Conservation (phyloP, 2,888 invertebrate genomes). For the Rotaria sp. region DNA sequence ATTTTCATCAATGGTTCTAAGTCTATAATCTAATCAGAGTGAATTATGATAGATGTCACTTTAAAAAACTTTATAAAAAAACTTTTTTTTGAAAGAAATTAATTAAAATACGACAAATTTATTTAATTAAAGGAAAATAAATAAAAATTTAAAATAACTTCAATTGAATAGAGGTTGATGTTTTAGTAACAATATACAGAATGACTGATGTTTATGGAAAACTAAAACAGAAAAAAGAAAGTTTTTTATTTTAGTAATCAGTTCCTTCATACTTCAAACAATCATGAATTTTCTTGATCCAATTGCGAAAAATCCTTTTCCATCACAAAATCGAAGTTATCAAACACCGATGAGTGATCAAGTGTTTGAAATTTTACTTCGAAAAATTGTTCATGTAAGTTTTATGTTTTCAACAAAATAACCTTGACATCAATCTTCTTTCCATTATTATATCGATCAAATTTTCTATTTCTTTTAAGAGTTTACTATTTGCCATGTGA, state of each 20-base stretch:
- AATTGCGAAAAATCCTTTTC: neutral
- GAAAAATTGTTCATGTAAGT: slow-evolving; percentile 20
- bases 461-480: neutral
- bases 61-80: neutral
- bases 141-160: neutral
- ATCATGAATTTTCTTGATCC: neutral
- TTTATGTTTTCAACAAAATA: neutral
- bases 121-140: neutral
- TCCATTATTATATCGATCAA: neutral
- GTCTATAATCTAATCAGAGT: neutral
- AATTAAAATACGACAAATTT: neutral
- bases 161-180: neutral
- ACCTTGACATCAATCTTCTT: neutral
- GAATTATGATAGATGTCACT: neutral
- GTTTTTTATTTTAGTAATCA: neutral
- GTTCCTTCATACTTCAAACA: neutral
- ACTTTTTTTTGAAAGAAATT: neutral
- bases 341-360: slow-evolving; percentile 26
- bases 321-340: slow-evolving; percentile 23
- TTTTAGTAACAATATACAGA: neutral
- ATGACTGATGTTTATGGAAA: slow-evolving; percentile 14
- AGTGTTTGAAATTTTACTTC: slow-evolving; percentile 14
- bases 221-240: neutral
- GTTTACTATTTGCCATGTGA: no score
- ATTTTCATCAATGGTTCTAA: slow-evolving; percentile 4